Evolutionary conservation across 2,888 invertebrate species (phyloP), one percentile per base, ranked within the genome.

Genomic region (Cephus pulcher): DNA sequence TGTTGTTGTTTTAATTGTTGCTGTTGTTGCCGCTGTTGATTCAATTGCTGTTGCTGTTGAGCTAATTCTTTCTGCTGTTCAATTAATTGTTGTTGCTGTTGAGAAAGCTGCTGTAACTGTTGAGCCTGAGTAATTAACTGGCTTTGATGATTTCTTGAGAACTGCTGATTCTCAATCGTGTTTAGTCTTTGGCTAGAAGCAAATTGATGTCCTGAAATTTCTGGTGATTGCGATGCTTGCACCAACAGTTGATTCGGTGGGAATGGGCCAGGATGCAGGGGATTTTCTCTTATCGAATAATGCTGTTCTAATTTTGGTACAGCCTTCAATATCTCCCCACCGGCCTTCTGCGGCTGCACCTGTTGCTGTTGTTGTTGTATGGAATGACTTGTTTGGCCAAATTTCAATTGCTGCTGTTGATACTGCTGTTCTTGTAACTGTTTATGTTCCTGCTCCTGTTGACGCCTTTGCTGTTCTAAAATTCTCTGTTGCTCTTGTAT

Each of bases 271-370:
- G 91, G 91, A 76, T 91, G 90, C 68, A 87, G 87, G 11, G 91
- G 91, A 82, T 91, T 92, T 78, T 91, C 91, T 75, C 91, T 83
- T 68, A 91, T 90, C 0, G 91, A 87, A 40, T 90, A 90, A 85
- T 97, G 97, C 84, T 96, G 96, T 91, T 97, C 97, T 83, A 94
- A 95, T 92, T 96, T 96, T 11, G 97, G 95, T 79, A 97, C 94
- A 32, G 97, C 95, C 78, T 95, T 95, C 33, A 96, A 94, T 70
- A 97, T 92, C 91, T 97, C 96, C 0, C 96, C 96, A 69, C 94
- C 95, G 1, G 95, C 93, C 69, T 85, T 84, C 33, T 80, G 68
- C 2, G 76, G 76, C 12, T 83, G 80, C 34, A 79, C 69, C 30
- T 78, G 80, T 35, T 80, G 84, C 37, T 85, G 86, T 34, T 93